A percentile compares a stretch with the other conserved stretches of the same genome.
Conservation (phyloP, 2,797 vertebrate species). For the Melanotaenia maccullochi region DNA sequence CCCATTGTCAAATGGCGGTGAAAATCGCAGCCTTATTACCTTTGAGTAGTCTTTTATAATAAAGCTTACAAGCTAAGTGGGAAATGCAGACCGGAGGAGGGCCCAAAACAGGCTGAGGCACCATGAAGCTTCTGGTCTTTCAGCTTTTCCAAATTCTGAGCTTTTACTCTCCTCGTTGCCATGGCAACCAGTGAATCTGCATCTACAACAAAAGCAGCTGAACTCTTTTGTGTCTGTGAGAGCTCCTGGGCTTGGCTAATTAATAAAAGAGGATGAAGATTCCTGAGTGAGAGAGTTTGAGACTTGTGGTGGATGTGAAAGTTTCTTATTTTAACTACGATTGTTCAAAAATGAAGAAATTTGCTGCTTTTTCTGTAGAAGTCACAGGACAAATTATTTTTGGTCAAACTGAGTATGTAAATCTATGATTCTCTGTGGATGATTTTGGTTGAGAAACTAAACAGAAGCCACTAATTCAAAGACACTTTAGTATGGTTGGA, state of each 20-base stretch:
- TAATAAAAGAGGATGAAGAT: conserved; percentile 61
- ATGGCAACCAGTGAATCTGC: conserved; percentile 70
- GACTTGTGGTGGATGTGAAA: neutral
- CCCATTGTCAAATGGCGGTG: neutral
- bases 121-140: conserved; percentile 59
- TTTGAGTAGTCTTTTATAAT: conserved; percentile 28
- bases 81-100: conserved; percentile 25
- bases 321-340: neutral
- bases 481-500: too few relatives aligned
- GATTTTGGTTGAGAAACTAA: too few relatives aligned
- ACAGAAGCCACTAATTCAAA: too few relatives aligned
- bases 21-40: neutral
- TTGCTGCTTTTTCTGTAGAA: too few relatives aligned
- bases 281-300: conserved; percentile 41
- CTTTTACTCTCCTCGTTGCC: conserved; percentile 60
- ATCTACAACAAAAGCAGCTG: conserved; percentile 66
- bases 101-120: conserved; percentile 40
- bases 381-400: too few relatives aligned
- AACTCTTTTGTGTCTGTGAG: conserved; percentile 67
- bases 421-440: too few relatives aligned
- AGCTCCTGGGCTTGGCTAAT: conserved; percentile 63
- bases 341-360: too few relatives aligned
- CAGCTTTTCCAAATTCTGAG: conserved; percentile 60
- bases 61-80: conserved; percentile 19
- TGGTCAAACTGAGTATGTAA: too few relatives aligned